Conservation (phyloP, 2,113 vertebrate genomes). For the Baryphthengus martii region DNA sequence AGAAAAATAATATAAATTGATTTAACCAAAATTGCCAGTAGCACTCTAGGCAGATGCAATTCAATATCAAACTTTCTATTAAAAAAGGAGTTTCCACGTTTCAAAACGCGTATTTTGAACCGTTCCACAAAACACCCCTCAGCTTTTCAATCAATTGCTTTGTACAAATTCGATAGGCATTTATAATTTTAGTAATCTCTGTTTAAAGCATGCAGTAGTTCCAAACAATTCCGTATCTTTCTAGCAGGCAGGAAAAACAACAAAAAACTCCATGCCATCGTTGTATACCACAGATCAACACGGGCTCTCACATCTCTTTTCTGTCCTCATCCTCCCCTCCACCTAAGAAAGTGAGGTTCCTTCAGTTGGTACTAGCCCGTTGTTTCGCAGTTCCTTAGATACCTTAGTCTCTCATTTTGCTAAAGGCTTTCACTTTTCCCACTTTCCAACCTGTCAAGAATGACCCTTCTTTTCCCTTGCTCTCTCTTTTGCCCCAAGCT, state of each 20-base stretch:
- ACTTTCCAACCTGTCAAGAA: background rate
- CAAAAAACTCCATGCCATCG: accelerated
- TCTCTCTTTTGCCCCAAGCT: background rate
- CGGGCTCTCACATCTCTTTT: background rate
- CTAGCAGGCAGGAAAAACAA: background rate
- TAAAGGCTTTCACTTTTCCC: background rate
- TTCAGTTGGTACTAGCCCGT: background rate
- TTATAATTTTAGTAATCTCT: background rate
- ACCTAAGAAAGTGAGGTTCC: background rate
- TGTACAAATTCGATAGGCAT: background rate
- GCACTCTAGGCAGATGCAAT: background rate
- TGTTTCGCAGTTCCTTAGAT: background rate
- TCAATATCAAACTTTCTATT: background rate
- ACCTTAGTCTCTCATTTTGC: background rate
- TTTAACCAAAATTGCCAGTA: no score
- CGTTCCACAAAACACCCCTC: background rate
- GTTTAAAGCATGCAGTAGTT: background rate
- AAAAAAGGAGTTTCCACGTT: background rate
- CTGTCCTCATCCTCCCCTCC: background rate
- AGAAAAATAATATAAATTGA: no score
- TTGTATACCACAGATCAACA: background rate
- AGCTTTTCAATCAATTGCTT: background rate
- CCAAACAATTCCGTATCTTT: background rate
- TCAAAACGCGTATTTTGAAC: background rate
- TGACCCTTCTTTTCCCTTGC: background rate